Evolutionary conservation across 2,888 invertebrate species (phyloP), one percentile per base, ranked within the genome.

Genomic region (Criorhina ranunculi): DNA sequence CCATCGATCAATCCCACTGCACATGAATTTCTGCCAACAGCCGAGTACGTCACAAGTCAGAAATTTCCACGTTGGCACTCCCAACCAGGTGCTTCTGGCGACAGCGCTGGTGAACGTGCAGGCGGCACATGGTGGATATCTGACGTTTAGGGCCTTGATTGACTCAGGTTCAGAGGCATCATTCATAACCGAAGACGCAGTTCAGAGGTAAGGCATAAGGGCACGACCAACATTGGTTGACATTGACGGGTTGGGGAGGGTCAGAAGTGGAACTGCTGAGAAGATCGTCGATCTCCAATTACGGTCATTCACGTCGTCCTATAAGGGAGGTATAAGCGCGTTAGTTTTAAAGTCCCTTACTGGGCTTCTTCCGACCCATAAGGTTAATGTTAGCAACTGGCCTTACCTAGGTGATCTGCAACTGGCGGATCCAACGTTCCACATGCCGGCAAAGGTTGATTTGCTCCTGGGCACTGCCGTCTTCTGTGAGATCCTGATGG

Each of bases 361-460:
- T 17, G 35, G 37, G 15, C 57, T 37, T 5, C 57, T 57, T 62
- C 66, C 49, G 24, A 8, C 51, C 37, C 66, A 66, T 6, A 9
- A 62, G 2, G 31, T 19, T 5, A 15, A 44, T 17, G 0, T 12
- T 29, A 33, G 33, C 11, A 51, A 51, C 0, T 51, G 12, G 49
- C 5, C 51, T 4, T 5, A 53, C 6, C 8, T 66, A 4, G 2
- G 15, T 0, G 62, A 46, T 8, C 24, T 66, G 5, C 9, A n/a
- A 5, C 2, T 51, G 6, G 51, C 37, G 1, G 31, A 66, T 37
- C 51, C 51, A 6, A 29, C 12, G 4, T 66, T 44, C 15, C 12
- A 66, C 29, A 51, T 33, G 5, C 66, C 66, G 6, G 37, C 66
- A n/a, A 49, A 17, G 8, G 24, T 51, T 0, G 66, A 66, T 12